These are phyloP conservation scores for Parazoanthus swiftii DNA, from an alignment of 92 coral and sea anemone genomes.

Conservation along the genomic window DNA sequence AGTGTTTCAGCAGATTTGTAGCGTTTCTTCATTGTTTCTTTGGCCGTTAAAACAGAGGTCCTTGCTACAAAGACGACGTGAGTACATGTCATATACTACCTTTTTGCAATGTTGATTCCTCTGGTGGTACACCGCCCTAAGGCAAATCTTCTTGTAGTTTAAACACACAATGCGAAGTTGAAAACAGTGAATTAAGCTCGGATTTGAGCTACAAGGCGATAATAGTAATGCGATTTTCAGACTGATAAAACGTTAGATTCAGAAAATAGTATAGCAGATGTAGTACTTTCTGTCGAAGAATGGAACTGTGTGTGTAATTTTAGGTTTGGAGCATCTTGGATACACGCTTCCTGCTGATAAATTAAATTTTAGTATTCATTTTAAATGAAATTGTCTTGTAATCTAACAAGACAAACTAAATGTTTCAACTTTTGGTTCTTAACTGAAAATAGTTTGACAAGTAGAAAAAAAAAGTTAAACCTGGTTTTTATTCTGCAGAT, in stretches of 20 bases:
- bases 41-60: not conserved
- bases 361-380: too few species aligned
- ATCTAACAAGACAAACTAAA: not conserved
- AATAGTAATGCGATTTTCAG: not conserved
- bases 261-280: not conserved
- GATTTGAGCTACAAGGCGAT: not conserved
- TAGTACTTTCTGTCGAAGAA: not conserved
- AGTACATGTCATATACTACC: not conserved
- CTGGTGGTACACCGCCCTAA: too few species aligned
- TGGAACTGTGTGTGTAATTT: not conserved
- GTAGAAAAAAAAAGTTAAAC: not conserved
- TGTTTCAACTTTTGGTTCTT: not conserved
- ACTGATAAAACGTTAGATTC: not conserved
- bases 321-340: not conserved
- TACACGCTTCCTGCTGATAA: too few species aligned
- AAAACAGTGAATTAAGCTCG: not conserved
- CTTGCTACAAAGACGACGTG: not conserved
- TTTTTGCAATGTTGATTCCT: not conserved
- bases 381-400: too few species aligned
- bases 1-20: not conserved
- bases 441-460: not conserved
- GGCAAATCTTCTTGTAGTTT: too few species aligned
- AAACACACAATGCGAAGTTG: not conserved
- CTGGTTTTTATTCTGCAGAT: not conserved
- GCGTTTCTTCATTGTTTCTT: not conserved